Evolutionary conservation across 2,113 vertebrate species (phyloP).

Genomic region (Lagenorhynchus albirostris): DNA sequence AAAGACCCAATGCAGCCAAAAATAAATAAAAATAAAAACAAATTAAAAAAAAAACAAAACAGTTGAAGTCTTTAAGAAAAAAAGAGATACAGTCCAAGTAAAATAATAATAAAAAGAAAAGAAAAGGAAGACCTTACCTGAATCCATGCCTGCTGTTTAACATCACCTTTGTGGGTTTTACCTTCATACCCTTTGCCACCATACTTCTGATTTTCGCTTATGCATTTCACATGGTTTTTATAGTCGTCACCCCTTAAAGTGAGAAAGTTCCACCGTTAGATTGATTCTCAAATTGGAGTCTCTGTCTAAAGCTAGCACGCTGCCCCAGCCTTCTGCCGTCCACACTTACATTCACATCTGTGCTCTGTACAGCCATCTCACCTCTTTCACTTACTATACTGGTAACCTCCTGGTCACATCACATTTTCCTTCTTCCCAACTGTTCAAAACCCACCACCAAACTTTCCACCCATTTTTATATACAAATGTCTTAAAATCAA

Average conservation of each 20-base stretch:
- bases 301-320: rapidly evolving
- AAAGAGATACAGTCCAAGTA: too few relatives aligned
- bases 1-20: too few relatives aligned
- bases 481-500: background rate
- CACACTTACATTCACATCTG: background rate
- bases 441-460: background rate
- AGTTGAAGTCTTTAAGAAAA: too few relatives aligned
- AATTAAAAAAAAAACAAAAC: too few relatives aligned
- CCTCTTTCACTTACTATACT: background rate
- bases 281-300: background rate
- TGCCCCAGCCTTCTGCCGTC: rapidly evolving
- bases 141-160: slow-evolving; percentile 96
- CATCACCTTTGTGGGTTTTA: slow-evolving; percentile 92
- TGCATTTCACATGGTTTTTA: slow-evolving; percentile 89
- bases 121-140: slow-evolving; percentile 81
- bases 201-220: slow-evolving; percentile 96
- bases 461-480: background rate
- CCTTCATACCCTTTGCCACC: slow-evolving; percentile 93
- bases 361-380: background rate
- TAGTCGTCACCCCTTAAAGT: slow-evolving; percentile 91
- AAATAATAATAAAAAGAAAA: too few relatives aligned
- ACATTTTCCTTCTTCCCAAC: background rate
- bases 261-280: background rate
- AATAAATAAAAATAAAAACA: too few relatives aligned
- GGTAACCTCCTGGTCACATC: too few relatives aligned